Conservation (phyloP, 1,140 invertebrate species). For the Theocolax elegans region DNA sequence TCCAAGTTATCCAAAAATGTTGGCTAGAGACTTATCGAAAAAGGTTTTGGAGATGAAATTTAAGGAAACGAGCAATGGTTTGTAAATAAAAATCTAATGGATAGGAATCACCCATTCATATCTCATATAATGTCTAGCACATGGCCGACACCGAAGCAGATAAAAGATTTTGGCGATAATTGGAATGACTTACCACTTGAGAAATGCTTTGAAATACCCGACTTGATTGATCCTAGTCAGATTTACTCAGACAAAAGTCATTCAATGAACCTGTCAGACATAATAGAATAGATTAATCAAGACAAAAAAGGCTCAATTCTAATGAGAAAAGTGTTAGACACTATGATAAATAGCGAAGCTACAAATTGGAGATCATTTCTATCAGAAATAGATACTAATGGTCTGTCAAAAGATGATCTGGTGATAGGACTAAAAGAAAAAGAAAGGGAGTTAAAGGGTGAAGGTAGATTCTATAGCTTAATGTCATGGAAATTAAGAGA, state of each 20-base stretch:
- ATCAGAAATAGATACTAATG: neutral
- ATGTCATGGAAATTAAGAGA: constrained; percentile 2
- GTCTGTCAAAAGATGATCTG: neutral
- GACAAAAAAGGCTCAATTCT: neutral
- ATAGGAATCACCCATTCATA: too few species aligned
- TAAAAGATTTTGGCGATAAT: neutral
- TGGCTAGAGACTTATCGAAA: too few species aligned
- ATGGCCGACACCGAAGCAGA: neutral
- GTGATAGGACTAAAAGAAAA: neutral
- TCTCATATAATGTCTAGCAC: too few species aligned
- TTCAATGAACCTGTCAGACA: neutral
- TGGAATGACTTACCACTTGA: neutral
- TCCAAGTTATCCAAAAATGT: too few species aligned
- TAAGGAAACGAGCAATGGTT: too few species aligned
- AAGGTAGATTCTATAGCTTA: neutral
- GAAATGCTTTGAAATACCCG: constrained; percentile 13
- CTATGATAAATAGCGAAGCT: neutral
- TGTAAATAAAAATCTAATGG: too few species aligned
- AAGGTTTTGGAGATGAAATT: too few species aligned
- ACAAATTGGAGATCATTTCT: neutral
- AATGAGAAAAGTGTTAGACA: neutral
- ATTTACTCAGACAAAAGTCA: constrained; percentile 13
- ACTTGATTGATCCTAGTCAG: constrained; percentile 1
- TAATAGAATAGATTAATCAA: neutral
- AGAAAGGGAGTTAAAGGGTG: neutral